These are phyloP conservation scores for Orchesella cincta DNA, from an alignment of 1,140 invertebrate species.

Conservation along the genomic window DNA sequence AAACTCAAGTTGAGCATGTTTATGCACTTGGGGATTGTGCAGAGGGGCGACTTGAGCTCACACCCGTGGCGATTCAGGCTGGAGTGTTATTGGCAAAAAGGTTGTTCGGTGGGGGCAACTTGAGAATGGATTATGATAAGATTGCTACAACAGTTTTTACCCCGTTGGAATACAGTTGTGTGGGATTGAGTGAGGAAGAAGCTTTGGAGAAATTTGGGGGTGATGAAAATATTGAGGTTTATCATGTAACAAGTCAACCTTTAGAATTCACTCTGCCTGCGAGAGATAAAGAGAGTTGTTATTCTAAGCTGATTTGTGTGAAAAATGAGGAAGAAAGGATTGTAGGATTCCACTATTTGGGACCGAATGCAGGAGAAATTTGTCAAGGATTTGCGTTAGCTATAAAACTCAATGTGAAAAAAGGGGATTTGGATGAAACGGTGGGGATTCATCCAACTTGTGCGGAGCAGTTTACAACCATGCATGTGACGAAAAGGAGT, in stretches of 20 bases:
- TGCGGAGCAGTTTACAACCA: slow-evolving; percentile 69
- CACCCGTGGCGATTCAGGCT: slow-evolving; percentile 94
- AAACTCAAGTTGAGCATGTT: slow-evolving; percentile 83
- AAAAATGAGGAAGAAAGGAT: slow-evolving; percentile 72
- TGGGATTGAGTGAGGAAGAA: slow-evolving; percentile 94
- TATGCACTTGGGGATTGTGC: slow-evolving; percentile 91
- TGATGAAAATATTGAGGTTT: slow-evolving; percentile 66
- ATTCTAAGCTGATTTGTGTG: slow-evolving; percentile 74
- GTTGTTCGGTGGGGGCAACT: slow-evolving; percentile 62
- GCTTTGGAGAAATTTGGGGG: slow-evolving; percentile 68
- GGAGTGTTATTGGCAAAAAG: slow-evolving; percentile 80
- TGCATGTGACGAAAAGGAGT: slow-evolving; percentile 45
- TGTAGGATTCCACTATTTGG: slow-evolving; percentile 91
- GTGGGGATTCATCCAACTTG: slow-evolving; percentile 97
- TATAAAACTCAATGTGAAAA: slow-evolving; percentile 62
- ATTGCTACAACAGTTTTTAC: slow-evolving; percentile 97
- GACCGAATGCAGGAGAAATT: slow-evolving; percentile 94
- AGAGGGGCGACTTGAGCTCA: slow-evolving; percentile 84
- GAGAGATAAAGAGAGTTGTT: slow-evolving; percentile 72
- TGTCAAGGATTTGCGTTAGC: slow-evolving; percentile 83
- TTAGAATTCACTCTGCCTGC: slow-evolving; percentile 88
- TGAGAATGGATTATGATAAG: slow-evolving; percentile 84
- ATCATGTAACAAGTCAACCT: slow-evolving; percentile 91
- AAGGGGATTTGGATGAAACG: slow-evolving; percentile 82
- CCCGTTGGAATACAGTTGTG: slow-evolving; percentile 92